These are phyloP conservation scores for Bombus ignitus DNA, from an alignment of 1,140 invertebrate genomes.

Conservation along the genomic window DNA sequence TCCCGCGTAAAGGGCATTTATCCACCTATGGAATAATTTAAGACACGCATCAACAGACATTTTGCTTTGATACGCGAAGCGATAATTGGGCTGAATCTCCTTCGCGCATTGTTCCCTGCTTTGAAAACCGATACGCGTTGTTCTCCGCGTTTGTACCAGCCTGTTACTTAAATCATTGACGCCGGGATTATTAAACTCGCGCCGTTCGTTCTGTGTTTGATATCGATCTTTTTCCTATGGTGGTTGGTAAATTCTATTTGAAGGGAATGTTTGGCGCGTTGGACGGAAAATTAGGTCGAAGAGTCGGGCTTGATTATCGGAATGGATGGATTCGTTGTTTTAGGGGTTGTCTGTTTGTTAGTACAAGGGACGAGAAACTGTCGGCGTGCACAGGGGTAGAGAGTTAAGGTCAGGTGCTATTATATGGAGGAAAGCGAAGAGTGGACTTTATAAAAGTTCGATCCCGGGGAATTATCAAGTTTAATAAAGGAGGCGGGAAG, in stretches of 20 bases:
- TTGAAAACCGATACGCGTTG: background rate
- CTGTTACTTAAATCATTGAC: background rate
- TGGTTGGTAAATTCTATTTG: background rate
- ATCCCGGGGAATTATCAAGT: background rate
- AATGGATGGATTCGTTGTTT: conserved; percentile 4
- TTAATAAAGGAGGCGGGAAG: background rate
- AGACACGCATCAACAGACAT: too few relatives aligned
- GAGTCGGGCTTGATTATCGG: background rate
- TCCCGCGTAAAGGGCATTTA: too few relatives aligned
- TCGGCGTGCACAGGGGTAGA: too few relatives aligned
- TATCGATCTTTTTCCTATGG: background rate
- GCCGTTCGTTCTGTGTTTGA: too few relatives aligned
- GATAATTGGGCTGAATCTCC: too few relatives aligned
- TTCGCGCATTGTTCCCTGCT: background rate
- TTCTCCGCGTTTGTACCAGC: too few relatives aligned
- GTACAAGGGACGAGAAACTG: background rate
- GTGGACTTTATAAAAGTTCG: background rate
- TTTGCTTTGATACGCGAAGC: too few relatives aligned
- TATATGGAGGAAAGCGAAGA: background rate
- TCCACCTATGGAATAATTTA: too few relatives aligned
- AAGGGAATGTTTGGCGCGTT: background rate
- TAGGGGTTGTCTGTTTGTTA: background rate
- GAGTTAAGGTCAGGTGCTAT: background rate
- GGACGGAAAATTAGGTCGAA: background rate
- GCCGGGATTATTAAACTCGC: background rate